These are phyloP conservation scores for Drosophila colorata DNA, from an alignment of 2,888 invertebrate species.

Conservation along the genomic window DNA sequence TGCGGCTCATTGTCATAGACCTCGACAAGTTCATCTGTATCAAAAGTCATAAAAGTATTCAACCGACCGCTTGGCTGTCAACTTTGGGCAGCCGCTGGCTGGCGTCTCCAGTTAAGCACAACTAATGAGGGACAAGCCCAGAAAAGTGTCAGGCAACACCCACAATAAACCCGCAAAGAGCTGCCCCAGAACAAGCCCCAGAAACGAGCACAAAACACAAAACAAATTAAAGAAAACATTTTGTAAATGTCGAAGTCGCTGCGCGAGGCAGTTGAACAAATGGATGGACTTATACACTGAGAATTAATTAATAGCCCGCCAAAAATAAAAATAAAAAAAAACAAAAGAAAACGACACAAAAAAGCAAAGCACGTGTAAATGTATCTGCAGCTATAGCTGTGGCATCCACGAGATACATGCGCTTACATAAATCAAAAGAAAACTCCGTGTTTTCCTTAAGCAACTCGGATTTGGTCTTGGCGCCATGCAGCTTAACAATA, in stretches of 20 bases:
- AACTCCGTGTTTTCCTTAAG: constrained; percentile 39
- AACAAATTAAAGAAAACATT: constrained; percentile 80
- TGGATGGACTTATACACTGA: constrained; percentile 16
- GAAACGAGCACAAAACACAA: constrained; percentile 36
- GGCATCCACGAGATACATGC: constrained; percentile 60
- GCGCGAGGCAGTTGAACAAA: constrained; percentile 16
- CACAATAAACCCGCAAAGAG: constrained; percentile 50
- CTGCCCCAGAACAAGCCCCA: constrained; percentile 20
- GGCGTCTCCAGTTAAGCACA: constrained; percentile 67
- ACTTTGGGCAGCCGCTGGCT: constrained; percentile 26
- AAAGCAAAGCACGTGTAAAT: constrained; percentile 44
- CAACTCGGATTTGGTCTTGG: too few relatives aligned
- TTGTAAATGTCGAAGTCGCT: constrained; percentile 74
- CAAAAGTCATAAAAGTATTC: constrained; percentile 17
- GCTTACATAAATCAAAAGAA: constrained; percentile 69
- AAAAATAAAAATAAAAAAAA: constrained; percentile 34
- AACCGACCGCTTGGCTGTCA: constrained; percentile 37
- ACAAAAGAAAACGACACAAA: constrained; percentile 18
- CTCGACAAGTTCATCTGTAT: constrained; percentile 42
- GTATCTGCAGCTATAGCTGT: constrained; percentile 23
- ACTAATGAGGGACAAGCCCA: constrained; percentile 78
- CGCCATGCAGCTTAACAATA: constrained; percentile 69
- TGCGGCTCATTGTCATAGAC: constrained; percentile 22
- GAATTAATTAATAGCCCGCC: constrained; percentile 72
- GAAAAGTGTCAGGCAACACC: constrained; percentile 77